These are phyloP conservation scores for Tamias sibiricus DNA, from an alignment of 2,113 vertebrate species.

Conservation along the genomic window DNA sequence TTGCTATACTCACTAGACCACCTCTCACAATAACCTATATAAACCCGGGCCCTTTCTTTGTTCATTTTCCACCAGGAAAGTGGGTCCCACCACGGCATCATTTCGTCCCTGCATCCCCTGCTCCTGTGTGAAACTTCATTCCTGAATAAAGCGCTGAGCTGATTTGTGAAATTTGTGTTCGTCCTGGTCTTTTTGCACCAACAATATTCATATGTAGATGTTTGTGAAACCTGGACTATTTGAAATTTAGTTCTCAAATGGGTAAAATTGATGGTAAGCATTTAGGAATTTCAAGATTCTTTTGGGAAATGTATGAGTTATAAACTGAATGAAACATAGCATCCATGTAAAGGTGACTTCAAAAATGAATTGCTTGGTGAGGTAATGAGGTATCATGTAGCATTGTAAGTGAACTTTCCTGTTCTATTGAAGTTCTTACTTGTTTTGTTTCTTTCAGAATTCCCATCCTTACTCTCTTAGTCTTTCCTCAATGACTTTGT, in stretches of 20 bases:
- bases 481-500: not conserved
- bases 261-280: not conserved
- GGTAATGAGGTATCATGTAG: not conserved
- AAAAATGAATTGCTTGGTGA: not conserved
- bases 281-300: not conserved
- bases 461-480: not conserved
- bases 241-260: conserved; percentile 34
- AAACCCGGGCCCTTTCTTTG: no score
- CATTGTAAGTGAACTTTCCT: conserved; percentile 16
- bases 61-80: no score
- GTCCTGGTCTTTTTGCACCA: no score
- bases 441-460: not conserved
- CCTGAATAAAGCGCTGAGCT: no score
- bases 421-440: conserved; percentile 2
- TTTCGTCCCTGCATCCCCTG: no score
- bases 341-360: not conserved
- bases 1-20: no score
- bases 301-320: not conserved
- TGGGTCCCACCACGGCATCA: no score
- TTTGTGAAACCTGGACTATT: not conserved
- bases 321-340: not conserved
- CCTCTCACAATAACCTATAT: no score
- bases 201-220: not conserved
- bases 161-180: no score
- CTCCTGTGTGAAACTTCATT: no score